Percentiles rank a stretch among this genome's conserved stretches.
phyloP scores from a whole-genome alignment of 2,113 vertebrate genomes.

The Tretioscincus oriximinensis region DNA sequence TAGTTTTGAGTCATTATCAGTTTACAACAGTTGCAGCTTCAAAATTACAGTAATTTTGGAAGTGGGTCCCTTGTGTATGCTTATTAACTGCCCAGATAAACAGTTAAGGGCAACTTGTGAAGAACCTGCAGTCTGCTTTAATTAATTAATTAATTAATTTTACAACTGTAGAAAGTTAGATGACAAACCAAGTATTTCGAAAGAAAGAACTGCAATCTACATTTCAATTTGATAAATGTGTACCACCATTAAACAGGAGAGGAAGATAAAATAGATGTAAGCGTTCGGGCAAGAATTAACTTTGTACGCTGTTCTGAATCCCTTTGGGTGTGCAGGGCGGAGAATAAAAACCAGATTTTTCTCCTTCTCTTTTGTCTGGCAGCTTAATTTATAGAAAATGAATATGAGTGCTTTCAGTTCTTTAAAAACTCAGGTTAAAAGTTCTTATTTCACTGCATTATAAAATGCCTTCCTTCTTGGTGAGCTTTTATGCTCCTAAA shows the following conservation, averaged over 20 bases:
- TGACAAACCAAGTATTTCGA: background rate
- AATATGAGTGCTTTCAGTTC: too few relatives aligned
- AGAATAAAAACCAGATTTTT: too few relatives aligned
- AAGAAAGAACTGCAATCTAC: too few relatives aligned
- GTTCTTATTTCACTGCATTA: background rate
- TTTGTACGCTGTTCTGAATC: too few relatives aligned
- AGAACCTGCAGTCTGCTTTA: background rate
- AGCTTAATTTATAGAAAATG: background rate
- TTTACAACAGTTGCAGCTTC: background rate
- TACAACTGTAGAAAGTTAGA: background rate
- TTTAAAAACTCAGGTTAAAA: background rate
- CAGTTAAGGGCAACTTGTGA: background rate
- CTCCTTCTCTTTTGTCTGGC: too few relatives aligned
- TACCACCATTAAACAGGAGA: too few relatives aligned
- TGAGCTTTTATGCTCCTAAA: background rate
- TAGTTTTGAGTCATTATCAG: background rate
- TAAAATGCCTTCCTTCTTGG: background rate
- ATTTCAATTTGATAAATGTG: too few relatives aligned
- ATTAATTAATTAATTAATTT: background rate
- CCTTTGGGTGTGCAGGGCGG: too few relatives aligned
- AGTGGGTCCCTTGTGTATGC: background rate
- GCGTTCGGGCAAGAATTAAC: too few relatives aligned
- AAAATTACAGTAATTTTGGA: background rate
- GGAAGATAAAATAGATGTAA: too few relatives aligned
- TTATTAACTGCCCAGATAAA: background rate